phyloP scores from a whole-genome alignment of 2,888 invertebrate species.

The Drosophila limbata region DNA sequence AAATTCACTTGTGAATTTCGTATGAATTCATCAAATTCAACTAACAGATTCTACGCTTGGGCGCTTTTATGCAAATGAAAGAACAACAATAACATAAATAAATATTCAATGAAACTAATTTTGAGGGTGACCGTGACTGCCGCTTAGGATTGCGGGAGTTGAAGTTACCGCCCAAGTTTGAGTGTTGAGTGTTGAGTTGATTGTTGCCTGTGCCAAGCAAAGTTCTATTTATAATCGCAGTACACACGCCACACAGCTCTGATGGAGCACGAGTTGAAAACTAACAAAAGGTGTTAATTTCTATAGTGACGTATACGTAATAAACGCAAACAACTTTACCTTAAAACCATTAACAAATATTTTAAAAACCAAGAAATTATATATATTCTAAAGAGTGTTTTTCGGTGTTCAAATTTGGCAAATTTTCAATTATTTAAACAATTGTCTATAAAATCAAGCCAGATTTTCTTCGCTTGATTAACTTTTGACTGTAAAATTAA shows the following conservation, averaged over 20 bases:
- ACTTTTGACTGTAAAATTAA: conserved; percentile 15
- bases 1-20: conserved; percentile 8
- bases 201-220: conserved; percentile 33
- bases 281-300: conserved; percentile 63
- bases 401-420: not conserved
- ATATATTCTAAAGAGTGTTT: not conserved
- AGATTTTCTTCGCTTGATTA: conserved; percentile 26
- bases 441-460: not conserved
- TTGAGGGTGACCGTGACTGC: conserved; percentile 40
- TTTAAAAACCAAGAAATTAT: conserved; percentile 8
- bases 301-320: conserved; percentile 57
- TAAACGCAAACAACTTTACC: conserved; percentile 28
- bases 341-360: conserved; percentile 24
- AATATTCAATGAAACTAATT: conserved; percentile 49
- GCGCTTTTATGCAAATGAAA: conserved; percentile 55
- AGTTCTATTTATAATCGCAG: conserved; percentile 43
- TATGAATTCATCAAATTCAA: conserved; percentile 14
- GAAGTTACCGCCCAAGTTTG: conserved; percentile 5
- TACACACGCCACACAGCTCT: conserved; percentile 22
- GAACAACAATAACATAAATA: conserved; percentile 49
- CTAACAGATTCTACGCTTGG: conserved; percentile 42
- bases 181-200: conserved; percentile 4
- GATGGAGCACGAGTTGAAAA: conserved; percentile 31
- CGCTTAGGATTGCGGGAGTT: conserved; percentile 16
- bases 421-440: conserved; percentile 16